Percentiles rank a stretch among this genome's conserved stretches.
These are phyloP conservation scores for Poecile montanus DNA, from an alignment of 2,797 vertebrate species.

Conservation along the genomic window DNA sequence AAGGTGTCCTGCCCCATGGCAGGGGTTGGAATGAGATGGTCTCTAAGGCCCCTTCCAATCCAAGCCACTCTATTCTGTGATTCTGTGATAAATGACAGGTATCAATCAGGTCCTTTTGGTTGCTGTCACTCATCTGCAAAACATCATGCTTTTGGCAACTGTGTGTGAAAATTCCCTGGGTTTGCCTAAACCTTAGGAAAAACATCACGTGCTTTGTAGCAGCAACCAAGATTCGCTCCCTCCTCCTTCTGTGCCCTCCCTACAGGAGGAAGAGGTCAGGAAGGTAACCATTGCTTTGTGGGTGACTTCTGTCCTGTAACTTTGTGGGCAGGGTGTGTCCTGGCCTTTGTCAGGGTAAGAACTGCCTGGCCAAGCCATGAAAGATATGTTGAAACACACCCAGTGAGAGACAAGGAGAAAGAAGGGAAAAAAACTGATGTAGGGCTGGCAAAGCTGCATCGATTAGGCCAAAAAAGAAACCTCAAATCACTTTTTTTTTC, in stretches of 20 bases:
- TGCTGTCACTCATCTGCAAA: neutral
- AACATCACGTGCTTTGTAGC: neutral
- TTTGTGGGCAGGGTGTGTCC: neutral
- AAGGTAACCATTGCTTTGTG: neutral
- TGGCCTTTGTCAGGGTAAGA: neutral
- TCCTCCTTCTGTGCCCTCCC: fast-evolving
- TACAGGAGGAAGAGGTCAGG: neutral
- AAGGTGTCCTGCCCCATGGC: neutral
- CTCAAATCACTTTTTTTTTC: neutral
- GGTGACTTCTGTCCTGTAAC: neutral
- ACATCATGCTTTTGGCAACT: neutral
- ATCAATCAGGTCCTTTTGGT: neutral
- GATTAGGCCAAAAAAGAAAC: neutral
- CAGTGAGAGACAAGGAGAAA: neutral
- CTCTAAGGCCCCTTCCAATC: neutral
- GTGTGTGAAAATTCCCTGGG: neutral
- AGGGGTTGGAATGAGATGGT: fast-evolving
- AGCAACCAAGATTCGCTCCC: fast-evolving
- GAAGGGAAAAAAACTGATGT: neutral
- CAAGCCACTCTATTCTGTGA: neutral
- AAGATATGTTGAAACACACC: neutral
- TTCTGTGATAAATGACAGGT: neutral
- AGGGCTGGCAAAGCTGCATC: neutral
- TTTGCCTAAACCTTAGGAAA: neutral
- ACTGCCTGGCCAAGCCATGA: neutral